Base-by-base conservation (phyloP, 1,140 invertebrate species). In the Sarcophaga bullata region DNA sequence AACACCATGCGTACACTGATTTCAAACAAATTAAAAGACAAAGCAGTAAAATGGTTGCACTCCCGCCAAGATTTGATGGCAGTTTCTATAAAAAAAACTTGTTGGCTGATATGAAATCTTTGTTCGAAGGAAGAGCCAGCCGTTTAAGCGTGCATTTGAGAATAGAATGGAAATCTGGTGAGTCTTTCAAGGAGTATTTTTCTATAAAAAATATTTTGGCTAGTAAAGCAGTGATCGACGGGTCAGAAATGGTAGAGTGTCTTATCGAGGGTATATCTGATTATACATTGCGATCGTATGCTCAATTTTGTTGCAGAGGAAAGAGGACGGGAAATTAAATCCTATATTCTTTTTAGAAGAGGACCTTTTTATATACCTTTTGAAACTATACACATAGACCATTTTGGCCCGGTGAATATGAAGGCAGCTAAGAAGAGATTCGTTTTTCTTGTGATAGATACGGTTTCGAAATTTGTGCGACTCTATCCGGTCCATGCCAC, bases 371-470 rank as follows among this genome's bases (percentile, higher is more conserved):
- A 62, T 62, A 25, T 3, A 11, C 81, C 81, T 11, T 82, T 73
- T 48, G 62, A 82, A 49, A 82, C 72, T 47, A 46, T 82, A 49
- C 81, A 82, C 25, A 48, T 82, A n/a, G 81, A 82, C 49, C 80
- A 81, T 48, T 81, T 81, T 11, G 80, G 58, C 15, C 80, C 80
- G 0, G 19, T 81, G 37, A 37, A 37, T 52, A 54, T 54, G 8
- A 47, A 6, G 5, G 19, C 62, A 25, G 8, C 11, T 37, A 68
- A 6, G 17, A 49, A 52, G 48, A 50, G 78, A 58, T 50, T 54
- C 11, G 47, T 50, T 54, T 50, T 80, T 17, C 46, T 80, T 81
- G 90, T 90, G 3, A 75, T 92, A 0, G 84, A 90, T 82, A 84
- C 87, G 73, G 88, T 83, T 47, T 81, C 82, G 8, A 84, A 84